Evolutionary conservation across 1,140 invertebrate genomes (phyloP).

Genomic region (Ostrea denselamellosa): DNA sequence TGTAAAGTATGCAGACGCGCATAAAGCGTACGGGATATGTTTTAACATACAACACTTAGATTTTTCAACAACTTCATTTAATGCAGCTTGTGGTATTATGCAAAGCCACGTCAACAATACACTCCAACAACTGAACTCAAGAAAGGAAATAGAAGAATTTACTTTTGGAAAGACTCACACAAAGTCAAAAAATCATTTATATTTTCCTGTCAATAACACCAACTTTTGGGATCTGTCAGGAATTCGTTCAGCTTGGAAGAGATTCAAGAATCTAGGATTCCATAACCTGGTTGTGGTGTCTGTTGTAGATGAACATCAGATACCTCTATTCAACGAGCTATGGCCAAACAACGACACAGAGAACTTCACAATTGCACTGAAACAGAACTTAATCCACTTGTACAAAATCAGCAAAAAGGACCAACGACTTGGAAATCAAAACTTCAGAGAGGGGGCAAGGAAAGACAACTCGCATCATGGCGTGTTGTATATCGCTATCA

Average conservation of each 20-base stretch:
- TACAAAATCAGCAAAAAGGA: neutral
- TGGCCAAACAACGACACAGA: neutral
- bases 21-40: neutral
- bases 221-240: neutral
- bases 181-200: neutral
- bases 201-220: neutral
- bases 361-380: neutral
- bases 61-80: neutral
- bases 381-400: neutral
- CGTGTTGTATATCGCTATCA: neutral
- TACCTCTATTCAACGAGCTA: neutral
- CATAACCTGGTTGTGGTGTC: neutral
- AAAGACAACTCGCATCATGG: neutral
- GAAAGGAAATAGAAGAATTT: neutral
- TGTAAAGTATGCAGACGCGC: neutral
- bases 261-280: neutral
- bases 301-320: neutral
- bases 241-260: neutral
- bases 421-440: neutral
- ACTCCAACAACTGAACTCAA: neutral
- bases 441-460: neutral
- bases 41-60: neutral
- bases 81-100: neutral
- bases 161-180: neutral
- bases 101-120: neutral